These are phyloP conservation scores for Parnassius mnemosyne DNA, from an alignment of 2,888 invertebrate species.

Conservation along the genomic window DNA sequence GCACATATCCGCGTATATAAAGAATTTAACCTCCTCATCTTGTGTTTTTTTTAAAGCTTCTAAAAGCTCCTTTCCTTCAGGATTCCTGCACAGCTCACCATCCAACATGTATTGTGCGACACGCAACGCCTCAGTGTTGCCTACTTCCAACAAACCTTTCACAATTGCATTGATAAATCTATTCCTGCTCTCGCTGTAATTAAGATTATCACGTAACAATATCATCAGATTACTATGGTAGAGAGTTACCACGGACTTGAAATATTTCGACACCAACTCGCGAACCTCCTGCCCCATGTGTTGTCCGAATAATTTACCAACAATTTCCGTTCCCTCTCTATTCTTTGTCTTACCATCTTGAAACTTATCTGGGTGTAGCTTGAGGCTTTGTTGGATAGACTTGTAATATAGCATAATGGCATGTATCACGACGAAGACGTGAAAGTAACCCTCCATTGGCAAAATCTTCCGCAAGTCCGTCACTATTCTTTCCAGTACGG, in stretches of 20 bases:
- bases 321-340: constrained; percentile 41
- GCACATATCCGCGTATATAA: constrained; percentile 28
- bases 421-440: constrained; percentile 43
- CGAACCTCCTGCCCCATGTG: constrained; percentile 45
- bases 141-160: constrained; percentile 32
- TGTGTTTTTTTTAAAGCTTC: constrained; percentile 29
- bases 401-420: constrained; percentile 54
- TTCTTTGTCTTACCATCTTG: constrained; percentile 33
- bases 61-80: constrained; percentile 27
- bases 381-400: constrained; percentile 43
- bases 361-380: constrained; percentile 43
- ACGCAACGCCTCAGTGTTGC: constrained; percentile 29
- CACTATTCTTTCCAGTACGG: constrained; percentile 44
- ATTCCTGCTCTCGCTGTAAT: constrained; percentile 20
- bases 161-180: constrained; percentile 29
- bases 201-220: constrained; percentile 36
- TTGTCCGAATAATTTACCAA: constrained; percentile 48
- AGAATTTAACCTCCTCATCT: constrained; percentile 32
- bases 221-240: constrained; percentile 37
- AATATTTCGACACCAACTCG: constrained; percentile 43
- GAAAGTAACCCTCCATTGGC: constrained; percentile 46
- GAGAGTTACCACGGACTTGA: constrained; percentile 45
- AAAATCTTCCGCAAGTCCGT: constrained; percentile 42
- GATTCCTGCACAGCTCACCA: constrained; percentile 13
- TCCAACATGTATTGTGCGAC: constrained; percentile 32